Conservation (phyloP, 1,140 invertebrate species). For the Elysia chlorotica region DNA sequence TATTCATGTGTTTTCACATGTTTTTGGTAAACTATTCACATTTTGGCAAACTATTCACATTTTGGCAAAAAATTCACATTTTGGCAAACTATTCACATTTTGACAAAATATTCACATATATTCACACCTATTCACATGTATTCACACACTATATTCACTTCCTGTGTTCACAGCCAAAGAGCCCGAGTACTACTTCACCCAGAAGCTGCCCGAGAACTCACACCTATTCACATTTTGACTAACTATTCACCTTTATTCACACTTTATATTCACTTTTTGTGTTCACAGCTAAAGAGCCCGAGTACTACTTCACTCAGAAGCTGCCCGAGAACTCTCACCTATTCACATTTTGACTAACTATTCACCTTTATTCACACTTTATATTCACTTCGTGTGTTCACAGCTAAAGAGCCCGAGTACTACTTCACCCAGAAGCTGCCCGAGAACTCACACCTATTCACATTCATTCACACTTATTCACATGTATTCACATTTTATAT, state of each 20-base stretch:
- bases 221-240: neutral
- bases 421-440: no score
- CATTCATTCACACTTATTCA: neutral
- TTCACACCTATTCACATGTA: no score
- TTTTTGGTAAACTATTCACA: no score
- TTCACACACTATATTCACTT: no score
- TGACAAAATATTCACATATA: no score
- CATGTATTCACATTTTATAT: neutral
- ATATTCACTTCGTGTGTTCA: slow-evolving; percentile 20
- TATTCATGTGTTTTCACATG: no score
- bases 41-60: no score
- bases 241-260: neutral
- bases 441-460: neutral
- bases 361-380: neutral
- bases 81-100: no score
- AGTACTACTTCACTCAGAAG: no score
- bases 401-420: slow-evolving; percentile 92
- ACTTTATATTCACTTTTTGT: neutral
- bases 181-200: no score
- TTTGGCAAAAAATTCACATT: no score
- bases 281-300: slow-evolving; percentile 82
- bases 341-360: neutral
- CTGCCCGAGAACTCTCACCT: neutral
- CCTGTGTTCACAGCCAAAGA: no score
- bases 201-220: neutral